These are phyloP conservation scores for Malurus melanocephalus DNA, from an alignment of 2,113 vertebrate genomes.

Conservation along the genomic window DNA sequence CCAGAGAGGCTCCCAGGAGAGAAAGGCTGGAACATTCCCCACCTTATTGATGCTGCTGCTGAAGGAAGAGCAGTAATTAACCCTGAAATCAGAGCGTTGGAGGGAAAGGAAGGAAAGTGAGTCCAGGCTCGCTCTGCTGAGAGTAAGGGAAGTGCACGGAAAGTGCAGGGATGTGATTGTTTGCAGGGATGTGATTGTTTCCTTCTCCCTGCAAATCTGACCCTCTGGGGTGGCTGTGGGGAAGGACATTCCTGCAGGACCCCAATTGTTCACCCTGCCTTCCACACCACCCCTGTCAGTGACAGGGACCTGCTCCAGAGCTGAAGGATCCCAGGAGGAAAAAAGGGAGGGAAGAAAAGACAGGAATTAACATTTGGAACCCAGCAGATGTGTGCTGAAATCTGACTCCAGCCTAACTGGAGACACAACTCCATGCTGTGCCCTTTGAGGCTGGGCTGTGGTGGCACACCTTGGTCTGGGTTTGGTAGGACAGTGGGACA, in stretches of 20 bases:
- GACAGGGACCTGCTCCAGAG: background rate
- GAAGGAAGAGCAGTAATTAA: constrained; percentile 20
- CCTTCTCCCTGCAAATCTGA: background rate
- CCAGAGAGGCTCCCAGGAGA: background rate
- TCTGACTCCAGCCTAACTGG: background rate
- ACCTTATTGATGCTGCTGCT: background rate
- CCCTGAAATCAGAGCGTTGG: background rate
- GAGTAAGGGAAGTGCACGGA: background rate
- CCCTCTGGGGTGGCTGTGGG: background rate
- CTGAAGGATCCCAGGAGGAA: background rate
- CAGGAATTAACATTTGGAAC: background rate
- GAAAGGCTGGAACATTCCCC: background rate
- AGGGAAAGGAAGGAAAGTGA: background rate
- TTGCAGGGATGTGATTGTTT: background rate
- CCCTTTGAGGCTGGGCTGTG: background rate
- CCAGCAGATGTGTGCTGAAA: background rate
- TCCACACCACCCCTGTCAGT: background rate
- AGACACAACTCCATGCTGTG: background rate
- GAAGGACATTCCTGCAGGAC: background rate
- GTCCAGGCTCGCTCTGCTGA: background rate
- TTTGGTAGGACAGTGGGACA: background rate
- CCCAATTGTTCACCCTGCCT: background rate
- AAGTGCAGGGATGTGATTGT: too few species aligned
- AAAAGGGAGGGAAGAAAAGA: background rate
- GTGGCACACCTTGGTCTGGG: background rate